Evolutionary conservation across 1,140 invertebrate species (phyloP).

Genomic region (Chrysoperla carnea): DNA sequence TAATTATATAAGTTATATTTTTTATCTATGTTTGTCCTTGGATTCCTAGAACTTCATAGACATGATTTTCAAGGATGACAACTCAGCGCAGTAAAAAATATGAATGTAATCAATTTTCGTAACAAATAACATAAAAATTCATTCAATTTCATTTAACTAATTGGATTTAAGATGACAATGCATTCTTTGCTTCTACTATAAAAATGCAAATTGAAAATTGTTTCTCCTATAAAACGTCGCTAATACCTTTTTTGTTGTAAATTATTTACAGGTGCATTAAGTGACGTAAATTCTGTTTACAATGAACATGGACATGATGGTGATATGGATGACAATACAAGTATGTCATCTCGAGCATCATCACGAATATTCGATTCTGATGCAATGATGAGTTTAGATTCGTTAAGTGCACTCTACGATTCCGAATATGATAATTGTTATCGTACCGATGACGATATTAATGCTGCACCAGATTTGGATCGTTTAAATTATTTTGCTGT

Average conservation of each 20-base stretch:
- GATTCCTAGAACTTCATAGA: no score
- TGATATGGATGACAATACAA: constrained; percentile 58
- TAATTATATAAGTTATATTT: no score
- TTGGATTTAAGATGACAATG: no score
- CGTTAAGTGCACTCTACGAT: constrained; percentile 65
- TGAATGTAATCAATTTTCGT: no score
- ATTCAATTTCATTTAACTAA: no score
- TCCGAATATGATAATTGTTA: constrained; percentile 60
- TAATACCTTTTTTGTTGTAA: neutral
- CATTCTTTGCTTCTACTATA: no score
- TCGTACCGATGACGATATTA: constrained; percentile 23
- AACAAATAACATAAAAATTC: no score
- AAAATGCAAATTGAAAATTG: neutral
- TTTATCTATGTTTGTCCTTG: no score
- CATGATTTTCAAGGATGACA: no score
- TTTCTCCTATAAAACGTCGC: neutral
- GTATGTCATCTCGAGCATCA: constrained; percentile 57
- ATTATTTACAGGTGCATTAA: constrained; percentile 39
- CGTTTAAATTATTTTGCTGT: constrained; percentile 1
- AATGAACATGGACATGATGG: constrained; percentile 54
- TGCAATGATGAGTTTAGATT: constrained; percentile 56
- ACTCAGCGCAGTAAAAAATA: no score
- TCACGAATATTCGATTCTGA: constrained; percentile 59
- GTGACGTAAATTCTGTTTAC: constrained; percentile 72
- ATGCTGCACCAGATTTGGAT: constrained; percentile 17